These are phyloP conservation scores for Rana temporaria DNA, from an alignment of 2,113 vertebrate genomes.

Conservation along the genomic window DNA sequence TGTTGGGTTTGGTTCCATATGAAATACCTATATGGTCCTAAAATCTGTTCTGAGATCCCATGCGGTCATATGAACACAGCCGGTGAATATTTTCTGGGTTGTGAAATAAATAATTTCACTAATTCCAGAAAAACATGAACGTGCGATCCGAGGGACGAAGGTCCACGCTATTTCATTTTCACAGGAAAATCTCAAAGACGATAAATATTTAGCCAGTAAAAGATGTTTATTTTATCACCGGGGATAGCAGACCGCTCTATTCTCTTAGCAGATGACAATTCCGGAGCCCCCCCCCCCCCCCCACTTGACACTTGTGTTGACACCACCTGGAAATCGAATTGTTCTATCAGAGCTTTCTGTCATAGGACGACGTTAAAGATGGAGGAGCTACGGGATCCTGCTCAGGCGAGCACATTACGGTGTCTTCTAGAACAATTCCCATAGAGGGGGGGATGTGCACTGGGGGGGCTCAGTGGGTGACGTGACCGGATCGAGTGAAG, in stretches of 20 bases:
- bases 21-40: too few relatives aligned
- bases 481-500: constrained; percentile 50
- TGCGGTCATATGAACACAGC: too few relatives aligned
- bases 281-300: background rate
- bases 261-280: constrained; percentile 40
- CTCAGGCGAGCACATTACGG: constrained; percentile 3
- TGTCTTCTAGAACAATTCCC: background rate
- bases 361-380: constrained; percentile 15
- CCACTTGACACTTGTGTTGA: constrained; percentile 39
- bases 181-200: background rate
- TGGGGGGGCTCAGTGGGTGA: constrained; percentile 24
- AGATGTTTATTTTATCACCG: background rate
- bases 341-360: constrained; percentile 37
- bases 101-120: too few relatives aligned
- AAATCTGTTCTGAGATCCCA: too few relatives aligned
- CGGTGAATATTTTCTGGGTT: too few relatives aligned
- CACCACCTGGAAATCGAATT: constrained; percentile 33
- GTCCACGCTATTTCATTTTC: background rate
- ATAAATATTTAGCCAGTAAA: background rate
- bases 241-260: background rate
- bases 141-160: background rate
- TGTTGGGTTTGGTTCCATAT: too few relatives aligned
- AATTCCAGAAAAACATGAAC: background rate
- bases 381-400: constrained; percentile 35
- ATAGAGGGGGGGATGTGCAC: constrained; percentile 39